Evolutionary conservation across 2,888 invertebrate genomes (phyloP).

Genomic region (Tachystola acroxantha): DNA sequence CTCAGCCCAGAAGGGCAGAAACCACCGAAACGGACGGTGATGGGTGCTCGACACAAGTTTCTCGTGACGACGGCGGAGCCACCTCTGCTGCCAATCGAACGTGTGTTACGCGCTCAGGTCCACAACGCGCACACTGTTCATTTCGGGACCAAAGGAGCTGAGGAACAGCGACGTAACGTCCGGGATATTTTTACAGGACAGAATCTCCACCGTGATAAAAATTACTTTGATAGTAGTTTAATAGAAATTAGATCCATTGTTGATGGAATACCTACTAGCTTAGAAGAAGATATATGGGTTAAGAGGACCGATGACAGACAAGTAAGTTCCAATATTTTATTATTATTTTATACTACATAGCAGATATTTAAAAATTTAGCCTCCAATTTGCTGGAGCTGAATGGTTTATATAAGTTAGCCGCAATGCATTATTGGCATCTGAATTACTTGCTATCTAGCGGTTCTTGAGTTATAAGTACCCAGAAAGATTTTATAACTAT

Average conservation of each 20-base stretch:
- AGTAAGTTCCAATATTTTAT: slow-evolving; percentile 53
- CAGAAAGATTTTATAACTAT: too few relatives aligned
- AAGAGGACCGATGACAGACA: slow-evolving; percentile 77
- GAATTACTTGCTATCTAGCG: too few relatives aligned
- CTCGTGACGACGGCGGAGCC: slow-evolving; percentile 55
- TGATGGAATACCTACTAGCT: slow-evolving; percentile 78
- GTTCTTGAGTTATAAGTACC: too few relatives aligned
- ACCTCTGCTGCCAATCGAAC: slow-evolving; percentile 54
- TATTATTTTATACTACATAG: neutral
- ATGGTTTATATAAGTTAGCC: too few relatives aligned
- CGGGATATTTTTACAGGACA: slow-evolving; percentile 78
- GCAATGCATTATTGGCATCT: too few relatives aligned
- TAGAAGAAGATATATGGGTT: slow-evolving; percentile 87
- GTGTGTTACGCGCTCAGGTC: slow-evolving; percentile 66
- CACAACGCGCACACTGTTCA: slow-evolving; percentile 83
- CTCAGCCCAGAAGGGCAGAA: slow-evolving; percentile 33
- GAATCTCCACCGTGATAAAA: slow-evolving; percentile 84
- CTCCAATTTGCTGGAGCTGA: too few relatives aligned
- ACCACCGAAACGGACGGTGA: slow-evolving; percentile 51
- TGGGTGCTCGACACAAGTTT: slow-evolving; percentile 65
- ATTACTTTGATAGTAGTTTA: slow-evolving; percentile 89
- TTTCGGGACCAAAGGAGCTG: slow-evolving; percentile 79
- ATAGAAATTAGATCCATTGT: slow-evolving; percentile 88
- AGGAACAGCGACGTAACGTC: slow-evolving; percentile 78
- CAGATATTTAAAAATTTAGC: neutral